These are phyloP conservation scores for Orbicella faveolata DNA, from an alignment of 64 coral and sea anemone species.

Conservation along the genomic window DNA sequence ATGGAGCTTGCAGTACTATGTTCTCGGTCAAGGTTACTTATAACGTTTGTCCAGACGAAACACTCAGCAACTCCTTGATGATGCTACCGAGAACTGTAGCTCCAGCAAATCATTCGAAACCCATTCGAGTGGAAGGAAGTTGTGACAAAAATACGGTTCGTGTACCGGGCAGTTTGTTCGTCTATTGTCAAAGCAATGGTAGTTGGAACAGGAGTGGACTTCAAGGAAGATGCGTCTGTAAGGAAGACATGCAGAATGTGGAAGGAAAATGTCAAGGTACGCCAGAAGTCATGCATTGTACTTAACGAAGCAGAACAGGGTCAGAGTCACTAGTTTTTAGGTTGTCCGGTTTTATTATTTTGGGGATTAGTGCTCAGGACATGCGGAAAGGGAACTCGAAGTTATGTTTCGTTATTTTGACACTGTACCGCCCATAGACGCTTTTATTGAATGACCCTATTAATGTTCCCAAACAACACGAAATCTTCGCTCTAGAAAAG, in stretches of 20 bases:
- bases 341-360: no score
- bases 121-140: neutral
- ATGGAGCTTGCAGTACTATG: neutral
- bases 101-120: neutral
- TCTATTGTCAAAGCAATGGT: neutral
- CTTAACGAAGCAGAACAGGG: neutral
- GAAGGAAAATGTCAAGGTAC: neutral
- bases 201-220: neutral
- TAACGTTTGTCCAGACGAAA: neutral
- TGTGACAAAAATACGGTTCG: neutral
- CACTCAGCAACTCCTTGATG: neutral
- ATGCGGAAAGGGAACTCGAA: no score
- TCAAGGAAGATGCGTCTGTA: neutral
- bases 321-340: neutral
- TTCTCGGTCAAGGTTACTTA: constrained; percentile 6
- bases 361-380: no score
- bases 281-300: neutral
- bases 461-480: no score
- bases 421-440: no score
- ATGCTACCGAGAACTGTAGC: neutral
- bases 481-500: no score
- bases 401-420: no score
- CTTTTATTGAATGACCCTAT: no score
- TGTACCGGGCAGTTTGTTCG: neutral
- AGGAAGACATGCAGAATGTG: neutral